Conservation (phyloP, 2,797 vertebrate genomes). For the Notolepis coatsorum region DNA sequence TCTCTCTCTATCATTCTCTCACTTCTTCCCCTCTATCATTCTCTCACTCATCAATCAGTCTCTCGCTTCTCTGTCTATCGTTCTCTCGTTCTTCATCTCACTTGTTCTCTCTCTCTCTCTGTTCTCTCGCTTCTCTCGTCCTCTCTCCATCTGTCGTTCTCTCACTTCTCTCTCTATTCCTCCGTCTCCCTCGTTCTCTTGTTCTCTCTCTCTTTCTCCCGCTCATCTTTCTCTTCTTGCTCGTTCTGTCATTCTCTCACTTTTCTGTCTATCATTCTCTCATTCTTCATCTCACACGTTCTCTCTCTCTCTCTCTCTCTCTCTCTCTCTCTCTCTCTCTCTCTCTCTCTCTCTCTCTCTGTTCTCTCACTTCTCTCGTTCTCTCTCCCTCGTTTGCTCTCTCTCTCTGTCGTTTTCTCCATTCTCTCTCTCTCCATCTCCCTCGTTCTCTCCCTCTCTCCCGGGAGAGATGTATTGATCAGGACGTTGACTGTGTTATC, state of each 20-base stretch:
- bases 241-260: neutral
- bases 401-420: slow-evolving; percentile 3
- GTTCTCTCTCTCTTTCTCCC: slow-evolving; percentile 24
- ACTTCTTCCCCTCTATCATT: slow-evolving; percentile 27
- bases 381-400: neutral
- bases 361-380: slow-evolving; percentile 9
- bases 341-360: neutral
- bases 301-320: neutral
- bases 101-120: neutral
- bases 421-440: neutral
- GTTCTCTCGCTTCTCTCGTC: neutral
- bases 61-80: no score
- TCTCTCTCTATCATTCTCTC: no score
- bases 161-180: slow-evolving; percentile 49
- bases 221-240: slow-evolving; percentile 8
- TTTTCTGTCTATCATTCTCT: neutral
- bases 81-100: slow-evolving; percentile 9
- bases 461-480: slow-evolving; percentile 66
- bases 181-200: slow-evolving; percentile 1
- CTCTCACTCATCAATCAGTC: no score
- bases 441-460: slow-evolving; percentile 32
- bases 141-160: neutral
- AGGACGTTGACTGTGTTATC: slow-evolving; percentile 68
- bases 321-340: neutral
- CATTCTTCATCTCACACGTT: slow-evolving; percentile 4